phyloP scores from a whole-genome alignment of 2,113 vertebrate species.

The Cyanoderma ruficeps region DNA sequence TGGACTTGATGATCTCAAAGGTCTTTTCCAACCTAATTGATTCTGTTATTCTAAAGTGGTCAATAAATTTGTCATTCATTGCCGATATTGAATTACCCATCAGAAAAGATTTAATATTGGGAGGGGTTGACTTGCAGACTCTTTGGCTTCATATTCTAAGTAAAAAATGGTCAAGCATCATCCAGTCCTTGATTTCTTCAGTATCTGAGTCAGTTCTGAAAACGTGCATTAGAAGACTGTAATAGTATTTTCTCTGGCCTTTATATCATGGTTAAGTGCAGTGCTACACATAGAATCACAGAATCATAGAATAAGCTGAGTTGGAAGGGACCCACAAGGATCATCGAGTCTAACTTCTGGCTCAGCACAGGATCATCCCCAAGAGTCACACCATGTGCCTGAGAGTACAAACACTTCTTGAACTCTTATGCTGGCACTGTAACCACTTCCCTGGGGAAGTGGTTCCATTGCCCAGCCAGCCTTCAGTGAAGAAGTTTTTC shows the following conservation, averaged over 20 bases:
- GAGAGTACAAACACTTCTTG: background rate
- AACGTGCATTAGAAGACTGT: background rate
- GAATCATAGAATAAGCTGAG: background rate
- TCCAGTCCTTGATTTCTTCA: background rate
- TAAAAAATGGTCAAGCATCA: background rate
- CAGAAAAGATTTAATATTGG: background rate
- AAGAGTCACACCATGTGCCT: background rate
- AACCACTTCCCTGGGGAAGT: background rate
- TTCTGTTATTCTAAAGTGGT: background rate
- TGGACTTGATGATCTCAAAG: background rate
- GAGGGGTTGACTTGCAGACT: background rate
- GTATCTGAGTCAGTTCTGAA: background rate
- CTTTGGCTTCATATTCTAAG: background rate
- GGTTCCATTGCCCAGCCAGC: background rate
- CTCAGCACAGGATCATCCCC: background rate
- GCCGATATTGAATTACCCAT: background rate
- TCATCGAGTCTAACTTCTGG: rapidly evolving
- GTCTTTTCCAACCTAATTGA: background rate
- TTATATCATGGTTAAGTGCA: background rate
- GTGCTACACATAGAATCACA: background rate
- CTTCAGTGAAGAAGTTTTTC: background rate
- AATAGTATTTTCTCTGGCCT: background rate
- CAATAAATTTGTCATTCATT: background rate
- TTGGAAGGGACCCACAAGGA: background rate
- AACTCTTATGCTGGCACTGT: background rate